Percentiles rank a stretch among this genome's conserved stretches.
Evolutionary conservation across 92 coral and sea anemone species (phyloP).

Genomic region (Meandrina meandrites): DNA sequence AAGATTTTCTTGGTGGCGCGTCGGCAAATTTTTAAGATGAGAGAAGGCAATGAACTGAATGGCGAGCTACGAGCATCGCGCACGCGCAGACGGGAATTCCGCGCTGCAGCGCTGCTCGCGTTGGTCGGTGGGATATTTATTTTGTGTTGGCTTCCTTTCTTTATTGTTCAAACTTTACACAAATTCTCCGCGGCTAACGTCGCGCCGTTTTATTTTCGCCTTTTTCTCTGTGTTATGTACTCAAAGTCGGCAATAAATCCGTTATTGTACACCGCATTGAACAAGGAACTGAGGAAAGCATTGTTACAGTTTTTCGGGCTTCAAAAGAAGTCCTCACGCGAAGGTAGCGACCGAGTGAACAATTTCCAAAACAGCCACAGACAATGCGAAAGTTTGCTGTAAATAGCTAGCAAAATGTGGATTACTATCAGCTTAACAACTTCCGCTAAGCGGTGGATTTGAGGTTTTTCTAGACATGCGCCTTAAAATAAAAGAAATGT

Average conservation of each 20-base stretch:
- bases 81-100: constrained; percentile 76
- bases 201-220: constrained; percentile 65
- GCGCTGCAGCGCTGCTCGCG: constrained; percentile 91
- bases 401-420: background rate
- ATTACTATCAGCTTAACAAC: background rate
- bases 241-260: constrained; percentile 95
- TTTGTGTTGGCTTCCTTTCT: constrained; percentile 93
- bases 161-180: constrained; percentile 82
- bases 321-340: background rate
- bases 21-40: constrained; percentile 78
- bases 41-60: constrained; percentile 41
- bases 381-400: constrained; percentile 20
- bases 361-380: constrained; percentile 6
- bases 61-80: constrained; percentile 44
- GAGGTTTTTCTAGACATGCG: background rate
- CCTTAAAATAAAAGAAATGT: no score
- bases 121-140: constrained; percentile 90
- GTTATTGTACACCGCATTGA: constrained; percentile 71
- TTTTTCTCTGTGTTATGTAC: constrained; percentile 88
- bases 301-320: constrained; percentile 44
- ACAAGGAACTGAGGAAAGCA: constrained; percentile 80
- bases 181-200: constrained; percentile 76
- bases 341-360: constrained; percentile 6
- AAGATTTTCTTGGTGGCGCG: constrained; percentile 81
- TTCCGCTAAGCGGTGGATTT: no score